Conservation (phyloP, 2,797 vertebrate genomes). For the Chelon auratus region DNA sequence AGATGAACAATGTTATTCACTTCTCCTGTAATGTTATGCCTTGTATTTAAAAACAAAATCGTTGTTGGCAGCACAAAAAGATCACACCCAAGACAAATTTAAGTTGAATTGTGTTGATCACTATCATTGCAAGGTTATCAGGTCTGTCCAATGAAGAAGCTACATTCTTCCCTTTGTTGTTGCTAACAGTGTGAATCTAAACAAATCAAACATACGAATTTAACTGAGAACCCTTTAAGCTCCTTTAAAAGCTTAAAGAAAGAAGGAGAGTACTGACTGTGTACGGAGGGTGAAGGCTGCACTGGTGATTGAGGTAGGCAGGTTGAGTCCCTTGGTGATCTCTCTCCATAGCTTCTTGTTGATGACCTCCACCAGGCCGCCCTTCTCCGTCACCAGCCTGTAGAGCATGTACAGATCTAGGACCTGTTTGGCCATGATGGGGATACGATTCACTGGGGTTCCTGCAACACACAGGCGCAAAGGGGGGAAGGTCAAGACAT, state of each 20-base stretch:
- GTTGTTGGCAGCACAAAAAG: slow-evolving; percentile 30
- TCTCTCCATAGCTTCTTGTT: slow-evolving; percentile 99
- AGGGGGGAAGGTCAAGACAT: slow-evolving; percentile 20
- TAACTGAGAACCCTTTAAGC: too few species aligned
- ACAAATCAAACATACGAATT: background rate
- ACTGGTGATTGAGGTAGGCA: slow-evolving; percentile 99
- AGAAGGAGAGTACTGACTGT: slow-evolving; percentile 87
- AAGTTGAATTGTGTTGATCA: background rate
- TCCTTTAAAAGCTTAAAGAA: background rate
- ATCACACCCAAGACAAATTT: background rate
- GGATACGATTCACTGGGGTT: slow-evolving; percentile 97
- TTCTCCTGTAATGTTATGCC: too few species aligned
- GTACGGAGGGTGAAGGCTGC: slow-evolving; percentile 98
- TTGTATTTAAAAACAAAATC: slow-evolving; percentile 12
- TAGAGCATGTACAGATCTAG: slow-evolving; percentile 98
- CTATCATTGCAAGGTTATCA: background rate
- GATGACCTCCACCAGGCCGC: slow-evolving; percentile 97
- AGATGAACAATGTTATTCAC: too few species aligned
- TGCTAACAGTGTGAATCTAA: slow-evolving; percentile 3
- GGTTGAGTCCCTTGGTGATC: slow-evolving; percentile 96
- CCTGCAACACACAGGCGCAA: slow-evolving; percentile 78
- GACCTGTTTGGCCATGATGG: slow-evolving; percentile 99
- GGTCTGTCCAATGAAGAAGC: background rate
- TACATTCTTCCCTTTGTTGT: background rate
- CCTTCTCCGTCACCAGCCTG: slow-evolving; percentile 96